phyloP scores from a whole-genome alignment of 1,140 invertebrate genomes.

The Trissolcus basalis region DNA sequence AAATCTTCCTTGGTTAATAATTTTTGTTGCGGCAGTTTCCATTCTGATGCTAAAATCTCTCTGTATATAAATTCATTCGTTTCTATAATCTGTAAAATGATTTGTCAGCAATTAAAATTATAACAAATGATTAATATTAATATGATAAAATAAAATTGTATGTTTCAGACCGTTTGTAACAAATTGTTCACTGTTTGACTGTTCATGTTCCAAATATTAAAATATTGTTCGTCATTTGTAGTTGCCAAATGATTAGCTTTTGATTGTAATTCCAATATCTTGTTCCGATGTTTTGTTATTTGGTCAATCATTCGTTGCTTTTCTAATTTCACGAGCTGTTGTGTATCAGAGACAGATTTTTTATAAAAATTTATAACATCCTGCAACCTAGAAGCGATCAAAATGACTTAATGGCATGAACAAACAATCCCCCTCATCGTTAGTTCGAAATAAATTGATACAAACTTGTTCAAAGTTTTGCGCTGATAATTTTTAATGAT shows the following conservation, averaged over 20 bases:
- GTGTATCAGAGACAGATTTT: slow-evolving; percentile 79
- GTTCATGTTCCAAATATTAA: slow-evolving; percentile 83
- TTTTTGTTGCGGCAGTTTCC: slow-evolving; percentile 72
- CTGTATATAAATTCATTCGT: slow-evolving; percentile 82
- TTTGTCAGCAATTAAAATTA: no score
- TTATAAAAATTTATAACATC: slow-evolving; percentile 82
- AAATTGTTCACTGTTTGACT: slow-evolving; percentile 78
- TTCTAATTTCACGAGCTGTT: slow-evolving; percentile 78
- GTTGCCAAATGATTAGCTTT: slow-evolving; percentile 82
- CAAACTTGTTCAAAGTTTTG: slow-evolving; percentile 82
- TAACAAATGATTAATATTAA: no score
- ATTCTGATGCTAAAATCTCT: slow-evolving; percentile 81
- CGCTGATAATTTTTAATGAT: slow-evolving; percentile 90
- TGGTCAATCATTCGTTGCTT: slow-evolving; percentile 79
- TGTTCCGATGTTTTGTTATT: slow-evolving; percentile 80
- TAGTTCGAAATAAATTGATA: slow-evolving; percentile 19
- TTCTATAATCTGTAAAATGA: slow-evolving; percentile 74
- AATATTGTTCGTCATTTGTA: slow-evolving; percentile 78
- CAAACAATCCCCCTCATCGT: not conserved
- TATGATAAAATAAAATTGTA: slow-evolving; percentile 1
- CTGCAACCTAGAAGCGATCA: slow-evolving; percentile 78
- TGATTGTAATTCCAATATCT: slow-evolving; percentile 80
- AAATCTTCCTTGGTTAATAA: slow-evolving; percentile 68
- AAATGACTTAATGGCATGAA: slow-evolving; percentile 20
- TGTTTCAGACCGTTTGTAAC: slow-evolving; percentile 73